Conservation (phyloP, 1,140 invertebrate species). For the Phymorhynchus buccinoides region DNA sequence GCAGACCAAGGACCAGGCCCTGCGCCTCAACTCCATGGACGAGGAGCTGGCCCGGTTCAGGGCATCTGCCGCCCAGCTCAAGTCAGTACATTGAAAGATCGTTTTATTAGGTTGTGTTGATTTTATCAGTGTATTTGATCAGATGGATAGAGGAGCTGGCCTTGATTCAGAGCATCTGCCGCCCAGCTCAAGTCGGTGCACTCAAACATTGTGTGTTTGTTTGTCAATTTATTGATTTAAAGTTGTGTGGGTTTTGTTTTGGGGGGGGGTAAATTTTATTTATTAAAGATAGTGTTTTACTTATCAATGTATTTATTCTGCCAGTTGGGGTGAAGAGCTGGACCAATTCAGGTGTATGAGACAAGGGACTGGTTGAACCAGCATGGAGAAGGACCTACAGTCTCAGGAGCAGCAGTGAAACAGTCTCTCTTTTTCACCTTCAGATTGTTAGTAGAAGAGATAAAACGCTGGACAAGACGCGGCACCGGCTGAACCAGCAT, state of each 20-base stretch:
- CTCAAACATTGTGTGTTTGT: neutral
- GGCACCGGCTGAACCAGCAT: conserved; percentile 59
- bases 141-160: conserved; percentile 62
- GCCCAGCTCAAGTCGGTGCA: conserved; percentile 69
- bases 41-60: conserved; percentile 63
- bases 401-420: too few species aligned
- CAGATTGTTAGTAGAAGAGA: conserved; percentile 72
- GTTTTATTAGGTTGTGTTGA: neutral
- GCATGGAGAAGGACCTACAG: too few species aligned
- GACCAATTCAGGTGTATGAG: too few species aligned
- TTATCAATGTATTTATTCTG: too few species aligned
- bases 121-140: too few species aligned
- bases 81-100: conserved; percentile 46
- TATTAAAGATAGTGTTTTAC: neutral
- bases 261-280: too few species aligned
- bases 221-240: neutral
- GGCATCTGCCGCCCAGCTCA: conserved; percentile 69
- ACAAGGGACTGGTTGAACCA: too few species aligned
- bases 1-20: conserved; percentile 64
- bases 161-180: conserved; percentile 61
- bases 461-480: conserved; percentile 64
- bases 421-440: neutral
- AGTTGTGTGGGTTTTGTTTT: too few species aligned
- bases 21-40: conserved; percentile 56
- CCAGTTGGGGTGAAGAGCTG: conserved; percentile 61